Percentiles rank a stretch among this genome's conserved stretches.
Conservation (phyloP, 2,797 vertebrate species). For the Diplodus puntazzo region DNA sequence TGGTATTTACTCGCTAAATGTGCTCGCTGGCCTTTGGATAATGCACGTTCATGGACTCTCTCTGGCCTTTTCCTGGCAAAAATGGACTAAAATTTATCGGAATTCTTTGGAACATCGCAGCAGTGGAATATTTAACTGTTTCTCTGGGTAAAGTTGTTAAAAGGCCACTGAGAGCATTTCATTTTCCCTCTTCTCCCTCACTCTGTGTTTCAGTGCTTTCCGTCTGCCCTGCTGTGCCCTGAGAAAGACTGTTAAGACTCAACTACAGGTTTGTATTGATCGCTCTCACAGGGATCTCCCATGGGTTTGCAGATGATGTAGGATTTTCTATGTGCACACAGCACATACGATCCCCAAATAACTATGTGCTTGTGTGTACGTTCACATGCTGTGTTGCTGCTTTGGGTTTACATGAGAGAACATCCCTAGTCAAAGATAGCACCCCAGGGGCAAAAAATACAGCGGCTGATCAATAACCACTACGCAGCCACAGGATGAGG, state of each 20-base stretch:
- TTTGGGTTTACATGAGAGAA: constrained; percentile 20
- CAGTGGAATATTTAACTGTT: constrained; percentile 32
- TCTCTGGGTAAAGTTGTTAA: background rate
- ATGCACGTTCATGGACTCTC: constrained; percentile 51
- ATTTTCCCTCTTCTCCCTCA: constrained; percentile 2
- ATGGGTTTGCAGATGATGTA: constrained; percentile 10
- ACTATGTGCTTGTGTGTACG: background rate
- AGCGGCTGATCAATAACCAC: constrained; percentile 55
- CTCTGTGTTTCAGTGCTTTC: constrained; percentile 2
- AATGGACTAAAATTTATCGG: constrained; percentile 57
- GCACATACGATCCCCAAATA: background rate
- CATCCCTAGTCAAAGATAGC: constrained; percentile 7
- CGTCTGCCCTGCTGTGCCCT: constrained; percentile 2
- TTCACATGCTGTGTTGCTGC: background rate
- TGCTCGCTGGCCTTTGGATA: constrained; percentile 75
- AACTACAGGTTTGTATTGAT: constrained; percentile 43
- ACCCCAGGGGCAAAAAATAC: constrained; percentile 2
- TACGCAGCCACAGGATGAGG: constrained; percentile 48
- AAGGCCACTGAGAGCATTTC: constrained; percentile 28
- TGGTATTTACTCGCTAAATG: constrained; percentile 75
- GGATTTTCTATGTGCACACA: constrained; percentile 14
- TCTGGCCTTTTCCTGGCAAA: constrained; percentile 28
- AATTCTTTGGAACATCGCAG: constrained; percentile 22
- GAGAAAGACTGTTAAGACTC: constrained; percentile 17
- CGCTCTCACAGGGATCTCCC: constrained; percentile 36